Base-by-base conservation (phyloP, 2,797 vertebrate species). In the Vespertilio murinus region DNA sequence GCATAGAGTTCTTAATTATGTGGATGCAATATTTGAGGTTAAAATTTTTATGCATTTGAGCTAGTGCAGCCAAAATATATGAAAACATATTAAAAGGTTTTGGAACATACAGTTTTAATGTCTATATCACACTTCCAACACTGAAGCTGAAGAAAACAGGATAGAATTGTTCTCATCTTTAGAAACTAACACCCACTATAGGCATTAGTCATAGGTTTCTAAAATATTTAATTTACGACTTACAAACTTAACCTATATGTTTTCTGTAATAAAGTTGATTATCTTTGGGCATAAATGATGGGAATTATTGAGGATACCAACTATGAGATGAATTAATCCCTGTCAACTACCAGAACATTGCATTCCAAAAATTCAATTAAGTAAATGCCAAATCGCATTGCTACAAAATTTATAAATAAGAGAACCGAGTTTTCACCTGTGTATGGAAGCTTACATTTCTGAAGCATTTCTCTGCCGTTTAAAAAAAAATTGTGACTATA, bases 361-460 rank as follows among this genome's bases (percentile, higher is more conserved):
- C 61, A 69, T 70, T 82, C 56, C 82, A 35, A 65, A 79, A 73
- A 83, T 77, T 56, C 75, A 77, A 7, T 84, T 49, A 84, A 80
- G 54, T 89, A 64, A 89, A 79, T 77, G 52, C n/a, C 67, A 90
- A 84, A 89, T 35, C 56, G 30, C n/a, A 81, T 38, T 86, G 64
- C 61, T 79, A 80, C n/a, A 87, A 49, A 89, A 87, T 91, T 93
- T 91, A 84, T 91, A 38, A 94, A 83, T 30, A 8, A 30, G 33
- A 17, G 59, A 92, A 69, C 23, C 10, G 16, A 71, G 10, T 22
- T 69, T 67, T 79, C 56, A 38, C 81, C 14, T 84, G 28, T 40
- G 47, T 52, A 78, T 45, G 40, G 12, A 61, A 90, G 38, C 75
- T 90, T 22, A 22, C 7, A 71, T 83, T 91, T 90, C 65, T 70